phyloP scores from a whole-genome alignment of 2,797 vertebrate genomes.

The Malurus splendens region DNA sequence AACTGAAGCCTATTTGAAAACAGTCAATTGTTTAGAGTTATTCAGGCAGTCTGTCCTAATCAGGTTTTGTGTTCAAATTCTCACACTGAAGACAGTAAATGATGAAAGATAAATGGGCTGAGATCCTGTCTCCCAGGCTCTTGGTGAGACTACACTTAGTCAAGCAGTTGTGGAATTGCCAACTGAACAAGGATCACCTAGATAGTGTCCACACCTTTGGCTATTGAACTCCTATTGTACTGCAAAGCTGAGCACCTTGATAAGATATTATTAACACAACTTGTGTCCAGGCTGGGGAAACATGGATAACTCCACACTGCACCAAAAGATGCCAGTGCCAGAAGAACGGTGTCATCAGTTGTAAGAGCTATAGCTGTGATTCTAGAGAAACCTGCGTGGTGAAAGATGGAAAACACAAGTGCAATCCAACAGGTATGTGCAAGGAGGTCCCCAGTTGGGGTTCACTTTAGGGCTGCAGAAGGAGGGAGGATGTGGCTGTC shows the following conservation, averaged over 20 bases:
- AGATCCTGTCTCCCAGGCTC: neutral
- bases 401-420: constrained; percentile 70
- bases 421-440: constrained; percentile 67
- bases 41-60: neutral
- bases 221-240: neutral
- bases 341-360: constrained; percentile 59
- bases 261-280: neutral
- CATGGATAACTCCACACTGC: constrained; percentile 75
- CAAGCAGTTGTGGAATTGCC: neutral
- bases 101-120: neutral
- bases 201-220: neutral
- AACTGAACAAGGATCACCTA: neutral
- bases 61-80: neutral
- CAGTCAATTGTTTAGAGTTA: neutral
- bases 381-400: constrained; percentile 65
- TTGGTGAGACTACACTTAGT: neutral
- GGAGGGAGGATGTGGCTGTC: neutral
- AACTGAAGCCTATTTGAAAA: neutral
- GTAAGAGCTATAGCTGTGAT: constrained; percentile 67
- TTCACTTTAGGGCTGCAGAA: neutral
- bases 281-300: constrained; percentile 69
- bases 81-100: neutral
- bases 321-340: constrained; percentile 73
- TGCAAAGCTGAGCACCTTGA: neutral
- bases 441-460: neutral